phyloP scores from a whole-genome alignment of 2,797 vertebrate species.

The Manis crassicaudata region DNA sequence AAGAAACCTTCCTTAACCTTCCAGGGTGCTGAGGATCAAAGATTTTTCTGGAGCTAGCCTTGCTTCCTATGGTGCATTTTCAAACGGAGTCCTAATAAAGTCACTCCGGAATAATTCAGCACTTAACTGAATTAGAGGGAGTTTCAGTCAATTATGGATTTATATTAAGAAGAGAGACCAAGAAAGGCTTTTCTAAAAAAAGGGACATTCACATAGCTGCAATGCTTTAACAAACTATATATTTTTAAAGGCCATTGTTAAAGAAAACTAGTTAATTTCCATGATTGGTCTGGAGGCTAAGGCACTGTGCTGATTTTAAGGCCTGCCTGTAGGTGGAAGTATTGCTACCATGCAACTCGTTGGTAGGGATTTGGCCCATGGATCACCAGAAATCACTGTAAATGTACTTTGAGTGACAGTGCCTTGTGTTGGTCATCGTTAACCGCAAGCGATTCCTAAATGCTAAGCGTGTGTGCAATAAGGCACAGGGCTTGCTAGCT shows the following conservation, averaged over 20 bases:
- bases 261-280: background rate
- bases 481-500: background rate
- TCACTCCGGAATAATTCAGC: background rate
- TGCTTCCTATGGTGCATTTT: background rate
- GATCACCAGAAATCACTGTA: background rate
- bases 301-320: background rate
- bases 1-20: background rate
- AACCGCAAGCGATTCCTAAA: background rate
- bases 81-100: background rate
- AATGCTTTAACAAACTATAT: background rate
- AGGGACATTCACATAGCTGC: background rate
- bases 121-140: background rate
- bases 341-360: background rate
- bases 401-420: background rate
- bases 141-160: background rate
- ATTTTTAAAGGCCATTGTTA: background rate
- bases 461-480: background rate
- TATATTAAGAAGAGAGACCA: background rate
- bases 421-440: background rate
- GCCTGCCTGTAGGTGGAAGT: accelerated
- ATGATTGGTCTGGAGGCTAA: background rate
- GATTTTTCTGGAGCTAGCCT: background rate
- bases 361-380: background rate
- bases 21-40: background rate
- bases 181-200: background rate